Conservation (phyloP, 37 sponge, comb jelly and placozoan genomes). For the Ephydatia muelleri region DNA sequence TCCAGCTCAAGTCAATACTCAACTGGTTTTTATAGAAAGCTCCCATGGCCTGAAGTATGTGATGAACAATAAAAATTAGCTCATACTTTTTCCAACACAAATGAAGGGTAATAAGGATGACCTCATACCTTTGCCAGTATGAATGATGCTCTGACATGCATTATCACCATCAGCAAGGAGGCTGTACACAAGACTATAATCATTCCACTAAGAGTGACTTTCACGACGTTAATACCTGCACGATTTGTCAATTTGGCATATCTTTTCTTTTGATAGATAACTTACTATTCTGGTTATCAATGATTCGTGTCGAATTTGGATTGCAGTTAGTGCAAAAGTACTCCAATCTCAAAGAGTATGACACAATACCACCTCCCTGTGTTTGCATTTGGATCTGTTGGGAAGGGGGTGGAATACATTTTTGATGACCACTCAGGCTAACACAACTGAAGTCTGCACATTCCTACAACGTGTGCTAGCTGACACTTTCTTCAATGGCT, state of each 20-base stretch:
- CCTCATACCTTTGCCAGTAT: not conserved
- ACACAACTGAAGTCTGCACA: too few species aligned
- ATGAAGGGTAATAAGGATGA: not conserved
- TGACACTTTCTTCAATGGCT: too few species aligned
- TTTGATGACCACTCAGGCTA: too few species aligned
- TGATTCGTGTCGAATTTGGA: not conserved
- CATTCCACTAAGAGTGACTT: not conserved
- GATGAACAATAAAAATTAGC: not conserved
- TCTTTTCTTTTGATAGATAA: not conserved
- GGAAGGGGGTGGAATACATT: not conserved
- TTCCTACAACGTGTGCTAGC: too few species aligned
- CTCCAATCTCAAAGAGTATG: not conserved
- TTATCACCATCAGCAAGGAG: not conserved
- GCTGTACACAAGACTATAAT: not conserved
- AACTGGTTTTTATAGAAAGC: conserved; percentile 38
- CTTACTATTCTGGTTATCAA: not conserved
- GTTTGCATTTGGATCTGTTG: not conserved
- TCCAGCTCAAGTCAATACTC: conserved; percentile 44
- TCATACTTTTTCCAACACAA: too few species aligned
- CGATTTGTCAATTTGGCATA: not conserved
- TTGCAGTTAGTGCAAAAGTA: not conserved
- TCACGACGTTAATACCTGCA: not conserved
- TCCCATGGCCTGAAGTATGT: conserved; percentile 48
- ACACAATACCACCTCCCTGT: not conserved
- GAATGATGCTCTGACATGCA: not conserved